Base-by-base conservation (phyloP, 2,113 vertebrate genomes). In the Brevimyrus niger region DNA sequence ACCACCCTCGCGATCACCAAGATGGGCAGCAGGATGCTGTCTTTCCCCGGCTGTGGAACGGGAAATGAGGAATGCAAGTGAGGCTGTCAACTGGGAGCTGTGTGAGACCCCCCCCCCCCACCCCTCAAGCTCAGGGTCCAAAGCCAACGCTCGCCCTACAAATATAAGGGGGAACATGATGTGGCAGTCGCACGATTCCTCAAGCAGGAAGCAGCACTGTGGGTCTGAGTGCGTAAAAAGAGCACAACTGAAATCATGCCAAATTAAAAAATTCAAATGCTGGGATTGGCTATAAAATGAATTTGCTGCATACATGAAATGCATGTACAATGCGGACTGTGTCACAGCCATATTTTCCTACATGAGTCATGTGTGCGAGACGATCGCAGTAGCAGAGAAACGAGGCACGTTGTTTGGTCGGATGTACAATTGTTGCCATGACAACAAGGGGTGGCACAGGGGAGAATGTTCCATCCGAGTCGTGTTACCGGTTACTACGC, bases 11-110 rank as follows among this genome's bases (percentile, higher is more conserved):
- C 91, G 1, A 92, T 61, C 87, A 98, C 98, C 93, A 99, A 91
- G 89, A 91, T 23, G 0, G 97, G 98, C 85, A 99, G 95, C 92
- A 94, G 95, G 0, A 86, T 91, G 90, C 98, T 99, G 94, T 98
- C 96, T 93, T 97, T 97, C 23, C 97, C 97, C 0, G 98, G 98
- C 98, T 99, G 93, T 4, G 51, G 61, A 91, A 15, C 69, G 35
- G 91, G 23, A 76, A 7, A 87, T 2, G 35, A 61, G 38, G 73
- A 11, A 85, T 27, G n/a, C 35, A 6, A 82, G 82, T 31, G 1
- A 27, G 38, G 44, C 23, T 8, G 6, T 47, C 44, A 46, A 2
- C 44, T 42, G 21, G n/a, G 42, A 44, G 38, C 19, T 1, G 8
- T 4, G 35, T 44, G 42, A 55, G 19, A 82, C 21, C 46, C 19